Percentiles rank a stretch among this genome's conserved stretches.
Conservation (phyloP, 2,797 vertebrate species). For the Alfaro cultratus region DNA sequence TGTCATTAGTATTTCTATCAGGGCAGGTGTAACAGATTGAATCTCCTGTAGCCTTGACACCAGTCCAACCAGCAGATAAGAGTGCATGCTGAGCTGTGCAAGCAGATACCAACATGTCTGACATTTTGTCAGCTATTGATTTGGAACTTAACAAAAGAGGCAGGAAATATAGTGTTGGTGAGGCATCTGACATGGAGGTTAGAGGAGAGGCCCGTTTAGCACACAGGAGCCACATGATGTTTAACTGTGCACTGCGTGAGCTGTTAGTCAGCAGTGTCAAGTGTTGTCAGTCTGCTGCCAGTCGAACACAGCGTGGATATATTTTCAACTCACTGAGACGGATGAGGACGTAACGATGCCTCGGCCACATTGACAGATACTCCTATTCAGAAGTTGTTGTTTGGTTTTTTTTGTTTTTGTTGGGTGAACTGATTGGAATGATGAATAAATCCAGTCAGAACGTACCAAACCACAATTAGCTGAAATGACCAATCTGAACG, state of each 20-base stretch:
- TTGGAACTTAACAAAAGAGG: slow-evolving; percentile 27
- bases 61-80: slow-evolving; percentile 32
- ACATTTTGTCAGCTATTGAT: slow-evolving; percentile 71
- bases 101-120: slow-evolving; percentile 63
- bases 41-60: slow-evolving; percentile 45
- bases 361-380: not conserved
- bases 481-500: not conserved
- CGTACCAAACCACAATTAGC: not conserved
- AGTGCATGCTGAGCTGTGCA: slow-evolving; percentile 39
- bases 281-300: slow-evolving; percentile 16
- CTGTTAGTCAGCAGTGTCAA: slow-evolving; percentile 26
- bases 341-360: not conserved
- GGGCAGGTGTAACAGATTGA: slow-evolving; percentile 36
- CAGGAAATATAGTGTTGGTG: slow-evolving; percentile 43
- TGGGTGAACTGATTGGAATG: not conserved
- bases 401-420: no score
- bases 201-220: slow-evolving; percentile 20
- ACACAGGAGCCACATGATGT: slow-evolving; percentile 22
- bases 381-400: not conserved
- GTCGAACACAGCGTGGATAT: not conserved
- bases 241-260: slow-evolving; percentile 19
- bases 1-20: slow-evolving; percentile 47
- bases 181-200: slow-evolving; percentile 35
- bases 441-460: not conserved
- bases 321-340: not conserved